Conservation (phyloP, 1,140 invertebrate species). For the Papilio glaucus region DNA sequence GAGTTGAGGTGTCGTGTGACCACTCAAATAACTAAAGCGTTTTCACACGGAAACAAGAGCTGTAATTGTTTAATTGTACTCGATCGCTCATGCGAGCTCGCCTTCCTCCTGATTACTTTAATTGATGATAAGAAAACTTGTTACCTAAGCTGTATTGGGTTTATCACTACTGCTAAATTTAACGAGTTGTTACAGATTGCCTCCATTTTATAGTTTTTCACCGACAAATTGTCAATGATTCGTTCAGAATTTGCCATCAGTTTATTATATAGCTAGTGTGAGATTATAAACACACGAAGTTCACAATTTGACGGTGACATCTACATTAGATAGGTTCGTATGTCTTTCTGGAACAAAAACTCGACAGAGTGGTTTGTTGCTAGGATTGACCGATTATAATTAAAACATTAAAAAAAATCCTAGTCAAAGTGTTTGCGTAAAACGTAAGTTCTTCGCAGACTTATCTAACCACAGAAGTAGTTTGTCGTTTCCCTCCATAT, state of each 20-base stretch:
- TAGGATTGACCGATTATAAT: too few species aligned
- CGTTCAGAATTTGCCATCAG: too few species aligned
- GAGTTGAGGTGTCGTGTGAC: constrained; percentile 8
- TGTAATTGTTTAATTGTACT: constrained; percentile 14
- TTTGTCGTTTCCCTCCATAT: constrained; percentile 6
- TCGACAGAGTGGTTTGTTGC: too few species aligned
- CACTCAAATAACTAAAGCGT: constrained; percentile 22
- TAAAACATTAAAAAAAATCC: constrained; percentile 4
- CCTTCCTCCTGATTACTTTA: neutral
- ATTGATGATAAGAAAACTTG: neutral
- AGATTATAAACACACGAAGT: too few species aligned
- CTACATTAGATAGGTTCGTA: too few species aligned
- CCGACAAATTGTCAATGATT: too few species aligned
- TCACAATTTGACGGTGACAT: too few species aligned
- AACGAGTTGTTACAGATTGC: too few species aligned
- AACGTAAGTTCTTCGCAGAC: neutral
- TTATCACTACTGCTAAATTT: too few species aligned
- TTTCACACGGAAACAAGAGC: constrained; percentile 24
- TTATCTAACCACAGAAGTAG: neutral
- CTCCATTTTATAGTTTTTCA: too few species aligned
- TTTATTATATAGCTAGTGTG: too few species aligned
- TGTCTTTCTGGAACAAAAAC: too few species aligned
- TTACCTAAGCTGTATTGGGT: neutral
- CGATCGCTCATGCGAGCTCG: constrained; percentile 6
- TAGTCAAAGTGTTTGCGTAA: neutral